phyloP scores from a whole-genome alignment of 2,113 vertebrate genomes.

The Campylorhamphus procurvoides region DNA sequence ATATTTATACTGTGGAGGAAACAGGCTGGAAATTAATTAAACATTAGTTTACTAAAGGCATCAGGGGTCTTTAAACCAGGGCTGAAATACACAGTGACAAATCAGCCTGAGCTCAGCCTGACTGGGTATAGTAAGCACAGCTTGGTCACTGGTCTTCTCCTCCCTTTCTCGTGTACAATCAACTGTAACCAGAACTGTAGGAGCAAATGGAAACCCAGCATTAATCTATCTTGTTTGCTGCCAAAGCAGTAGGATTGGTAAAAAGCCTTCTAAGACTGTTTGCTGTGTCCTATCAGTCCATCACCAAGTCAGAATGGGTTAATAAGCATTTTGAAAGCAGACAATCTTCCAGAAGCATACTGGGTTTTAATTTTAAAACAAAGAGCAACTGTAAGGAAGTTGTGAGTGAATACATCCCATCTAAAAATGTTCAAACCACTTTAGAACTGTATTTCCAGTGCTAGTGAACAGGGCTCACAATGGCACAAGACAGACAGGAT shows the following conservation, averaged over 20 bases:
- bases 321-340: background rate
- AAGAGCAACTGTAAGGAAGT: background rate
- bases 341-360: background rate
- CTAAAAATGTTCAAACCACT: background rate
- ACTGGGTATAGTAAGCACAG: background rate
- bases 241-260: background rate
- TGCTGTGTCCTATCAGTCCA: background rate
- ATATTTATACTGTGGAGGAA: conserved; percentile 83
- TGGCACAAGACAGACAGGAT: background rate
- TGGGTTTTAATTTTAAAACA: background rate
- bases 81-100: background rate
- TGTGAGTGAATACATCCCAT: background rate
- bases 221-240: background rate
- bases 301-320: background rate
- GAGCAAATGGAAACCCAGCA: background rate
- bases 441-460: background rate
- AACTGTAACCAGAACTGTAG: background rate
- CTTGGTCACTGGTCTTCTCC: background rate
- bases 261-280: background rate
- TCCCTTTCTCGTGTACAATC: background rate
- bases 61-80: conserved; percentile 3
- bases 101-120: background rate
- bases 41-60: conserved; percentile 43
- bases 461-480: background rate
- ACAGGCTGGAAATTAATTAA: conserved; percentile 65